Base-by-base conservation (phyloP, 2,113 vertebrate species). In the Strigops habroptila region DNA sequence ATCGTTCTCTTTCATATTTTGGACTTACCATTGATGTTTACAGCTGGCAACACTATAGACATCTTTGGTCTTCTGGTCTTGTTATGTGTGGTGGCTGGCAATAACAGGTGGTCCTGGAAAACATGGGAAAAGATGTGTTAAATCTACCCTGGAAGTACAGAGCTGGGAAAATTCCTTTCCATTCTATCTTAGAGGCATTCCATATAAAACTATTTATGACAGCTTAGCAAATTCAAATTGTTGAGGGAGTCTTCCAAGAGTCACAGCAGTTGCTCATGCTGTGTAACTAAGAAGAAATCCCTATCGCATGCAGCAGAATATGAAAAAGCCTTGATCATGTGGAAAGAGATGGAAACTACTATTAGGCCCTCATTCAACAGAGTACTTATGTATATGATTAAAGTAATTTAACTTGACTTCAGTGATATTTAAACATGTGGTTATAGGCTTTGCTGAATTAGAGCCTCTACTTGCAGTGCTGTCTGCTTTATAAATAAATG, bases 1-100 rank as follows among this genome's bases (percentile, higher is more conserved):
- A 39, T 31, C 4, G 0, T 57, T 90, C 43, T 53, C 77, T 70
- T 86, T 86, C 73, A 74, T 57, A 52, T 59, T 90, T 86, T 74
- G 73, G 53, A 96, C 99, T 98, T 98, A 99, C 99, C 99, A 65
- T 99, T 99, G 96, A 99, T 98, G 96, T 99, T 99, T 96, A 99
- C 98, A 77, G 99, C 99, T 93, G 99, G 99, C 94, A 99, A 96
- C 74, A 99, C 98, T 95, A 99, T 96, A 28, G 99, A 99, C 99
- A 99, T 99, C 98, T 99, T 99, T 75, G 99, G 99, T 90, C 99
- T 98, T 68, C 98, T 98, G 93, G 99, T 99, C 98, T 99, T 99
- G 97, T 99, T 99, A 97, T 99, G 98, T 90, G 97, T 98, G 59
- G 99, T 99, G 90, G 99, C 99, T 95, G 99, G 99, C 96, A 99